Percentiles rank a stretch among this genome's conserved stretches.
phyloP scores from a whole-genome alignment of 2,888 invertebrate species.

The Caenorhabditis sp. region DNA sequence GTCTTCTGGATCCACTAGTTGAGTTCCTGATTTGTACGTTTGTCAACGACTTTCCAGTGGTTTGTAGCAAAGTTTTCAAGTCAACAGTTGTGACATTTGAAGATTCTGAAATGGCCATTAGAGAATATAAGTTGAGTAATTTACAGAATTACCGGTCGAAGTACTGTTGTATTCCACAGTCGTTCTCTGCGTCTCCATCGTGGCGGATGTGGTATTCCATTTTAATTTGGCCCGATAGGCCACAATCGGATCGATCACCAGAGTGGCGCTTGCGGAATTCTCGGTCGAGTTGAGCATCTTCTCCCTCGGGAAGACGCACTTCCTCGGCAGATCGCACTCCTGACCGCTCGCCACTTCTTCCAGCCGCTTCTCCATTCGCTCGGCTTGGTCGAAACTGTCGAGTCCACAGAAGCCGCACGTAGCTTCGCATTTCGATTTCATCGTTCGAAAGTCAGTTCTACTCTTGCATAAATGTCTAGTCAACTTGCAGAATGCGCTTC shows the following conservation, averaged over 20 bases:
- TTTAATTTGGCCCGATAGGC: conserved; percentile 9
- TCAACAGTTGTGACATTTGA: conserved; percentile 18
- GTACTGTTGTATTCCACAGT: background rate
- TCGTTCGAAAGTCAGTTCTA: conserved; percentile 36
- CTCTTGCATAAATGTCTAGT: conserved; percentile 24
- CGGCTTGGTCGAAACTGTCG: conserved; percentile 34
- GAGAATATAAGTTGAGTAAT: too few species aligned
- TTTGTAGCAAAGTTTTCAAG: conserved; percentile 19
- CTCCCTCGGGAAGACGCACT: conserved; percentile 60
- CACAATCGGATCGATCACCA: conserved; percentile 23
- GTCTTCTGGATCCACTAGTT: background rate
- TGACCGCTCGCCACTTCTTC: conserved; percentile 35
- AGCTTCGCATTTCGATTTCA: conserved; percentile 59
- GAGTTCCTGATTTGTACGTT: too few species aligned
- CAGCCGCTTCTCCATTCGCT: conserved; percentile 8
- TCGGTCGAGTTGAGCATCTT: conserved; percentile 51
- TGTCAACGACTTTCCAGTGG: conserved; percentile 6
- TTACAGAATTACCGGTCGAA: too few species aligned
- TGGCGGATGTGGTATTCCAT: background rate
- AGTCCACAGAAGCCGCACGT: conserved; percentile 59
- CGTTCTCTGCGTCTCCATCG: background rate
- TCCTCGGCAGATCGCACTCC: conserved; percentile 40
- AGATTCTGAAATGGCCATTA: conserved; percentile 5
- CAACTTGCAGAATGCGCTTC: conserved; percentile 41
- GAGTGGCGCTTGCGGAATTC: background rate